Conservation (phyloP, 2,888 invertebrate species). For the Nephrotoma guestfalica region DNA sequence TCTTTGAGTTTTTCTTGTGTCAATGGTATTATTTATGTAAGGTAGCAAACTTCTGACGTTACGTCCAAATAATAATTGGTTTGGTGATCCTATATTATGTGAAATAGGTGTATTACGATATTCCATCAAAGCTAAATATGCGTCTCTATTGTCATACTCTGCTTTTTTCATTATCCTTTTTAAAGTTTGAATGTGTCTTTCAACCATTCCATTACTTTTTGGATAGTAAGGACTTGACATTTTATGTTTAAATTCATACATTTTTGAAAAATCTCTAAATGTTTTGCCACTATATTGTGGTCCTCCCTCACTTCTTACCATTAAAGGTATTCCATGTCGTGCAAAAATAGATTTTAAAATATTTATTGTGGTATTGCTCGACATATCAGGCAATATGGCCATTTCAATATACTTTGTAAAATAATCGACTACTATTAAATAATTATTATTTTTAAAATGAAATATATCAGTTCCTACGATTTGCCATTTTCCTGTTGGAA, state of each 20-base stretch:
- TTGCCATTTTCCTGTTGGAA: not conserved
- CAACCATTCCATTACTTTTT: not conserved
- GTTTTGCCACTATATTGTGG: not conserved
- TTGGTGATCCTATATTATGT: not conserved
- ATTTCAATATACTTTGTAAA: not conserved
- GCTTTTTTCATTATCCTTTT: not conserved
- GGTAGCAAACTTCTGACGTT: too few species aligned
- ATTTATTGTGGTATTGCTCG: not conserved
- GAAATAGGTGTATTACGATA: not conserved
- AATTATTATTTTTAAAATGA: not conserved
- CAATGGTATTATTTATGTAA: too few species aligned
- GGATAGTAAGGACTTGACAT: not conserved
- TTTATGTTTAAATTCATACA: not conserved
- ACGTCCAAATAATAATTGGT: not conserved
- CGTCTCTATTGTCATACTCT: not conserved
- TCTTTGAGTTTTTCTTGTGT: too few species aligned
- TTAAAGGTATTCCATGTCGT: not conserved
- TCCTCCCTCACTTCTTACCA: not conserved
- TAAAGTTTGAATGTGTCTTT: not conserved
- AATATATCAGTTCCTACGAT: not conserved
- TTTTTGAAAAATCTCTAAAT: not conserved
- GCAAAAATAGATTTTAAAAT: not conserved
- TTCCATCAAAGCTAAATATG: not conserved
- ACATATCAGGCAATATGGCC: not conserved
- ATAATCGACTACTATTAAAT: not conserved